These are phyloP conservation scores for Lasioglossum morio DNA, from an alignment of 2,888 invertebrate species.

Conservation along the genomic window DNA sequence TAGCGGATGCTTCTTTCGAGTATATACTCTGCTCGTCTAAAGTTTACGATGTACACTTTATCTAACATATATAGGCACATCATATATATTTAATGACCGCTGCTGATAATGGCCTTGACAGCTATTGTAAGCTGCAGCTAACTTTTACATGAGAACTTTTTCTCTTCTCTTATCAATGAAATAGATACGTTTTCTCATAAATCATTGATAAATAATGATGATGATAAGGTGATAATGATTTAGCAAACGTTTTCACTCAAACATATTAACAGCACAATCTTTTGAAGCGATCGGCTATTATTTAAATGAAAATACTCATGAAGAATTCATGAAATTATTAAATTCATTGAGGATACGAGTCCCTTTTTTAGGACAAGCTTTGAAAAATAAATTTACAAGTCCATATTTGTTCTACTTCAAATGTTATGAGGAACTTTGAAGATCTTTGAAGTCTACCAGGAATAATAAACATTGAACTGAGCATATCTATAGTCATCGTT, in stretches of 20 bases:
- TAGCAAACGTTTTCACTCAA: conserved; percentile 14
- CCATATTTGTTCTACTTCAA: background rate
- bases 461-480: background rate
- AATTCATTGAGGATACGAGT: background rate
- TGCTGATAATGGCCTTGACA: conserved; percentile 60
- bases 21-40: conserved; percentile 57
- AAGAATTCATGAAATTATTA: background rate
- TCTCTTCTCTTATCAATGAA: conserved; percentile 18
- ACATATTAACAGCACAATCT: background rate
- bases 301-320: background rate
- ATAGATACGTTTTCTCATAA: conserved; percentile 25
- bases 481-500: conserved; percentile 51
- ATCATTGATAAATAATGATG: conserved; percentile 40
- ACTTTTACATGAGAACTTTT: conserved; percentile 24
- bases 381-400: background rate
- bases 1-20: conserved; percentile 58
- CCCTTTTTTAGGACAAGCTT: background rate
- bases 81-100: conserved; percentile 53
- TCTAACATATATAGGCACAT: conserved; percentile 38
- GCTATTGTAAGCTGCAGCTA: conserved; percentile 44
- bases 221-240: conserved; percentile 31
- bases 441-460: background rate
- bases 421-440: background rate
- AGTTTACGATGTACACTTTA: conserved; percentile 53
- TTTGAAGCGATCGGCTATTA: background rate